Base-by-base conservation (phyloP, 2,888 invertebrate genomes). In the Philereme vetulata region DNA sequence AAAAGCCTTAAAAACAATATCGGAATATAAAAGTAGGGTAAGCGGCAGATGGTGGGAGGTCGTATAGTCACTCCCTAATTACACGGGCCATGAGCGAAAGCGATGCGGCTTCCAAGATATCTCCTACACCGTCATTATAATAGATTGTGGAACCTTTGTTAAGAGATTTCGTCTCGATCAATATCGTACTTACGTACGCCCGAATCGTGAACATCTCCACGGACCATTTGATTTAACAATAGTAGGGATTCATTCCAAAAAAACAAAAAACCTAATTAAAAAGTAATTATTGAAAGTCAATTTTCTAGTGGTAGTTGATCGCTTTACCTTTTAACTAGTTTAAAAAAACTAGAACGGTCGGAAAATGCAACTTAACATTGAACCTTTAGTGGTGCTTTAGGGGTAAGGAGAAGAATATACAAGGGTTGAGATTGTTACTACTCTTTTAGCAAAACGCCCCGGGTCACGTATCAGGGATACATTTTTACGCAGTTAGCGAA, bases 11-110 rank as follows among this genome's bases (percentile, higher is more conserved):
- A 60, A 71, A 69, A 61, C 67, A 67, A 48, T 35, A 36, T 34
- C 33, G 46, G 9, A 46, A 62, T 65, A 53, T 11, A 60, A 65
- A 64, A 59, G 60, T 50, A 60, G 56, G 51, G 51, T 58, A 51
- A 34, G 48, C 4, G 61, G 56, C 64, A 65, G 72, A 71, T 66
- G 71, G 67, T 48, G 52, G 65, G 72, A 72, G 73, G 75, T 73
- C 67, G 70, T 57, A 71, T 63, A 74, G 75, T 75, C 75, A 72
- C 65, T 65, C 68, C 66, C 70, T 80, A 80, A 80, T 80, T 78
- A 78, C 72, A 74, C 72, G 74, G 70, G 21, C 66, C 71, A 72
- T 68, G 68, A 71, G 60, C 68, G 46, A 66, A 57, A 54, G 71
- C 64, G 66, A 61, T 67, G 72, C 65, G 68, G 72, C 67, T 64